Base-by-base conservation (phyloP, 37 sponge, comb jelly and placozoan species). In the Cliona cf. orientalis region DNA sequence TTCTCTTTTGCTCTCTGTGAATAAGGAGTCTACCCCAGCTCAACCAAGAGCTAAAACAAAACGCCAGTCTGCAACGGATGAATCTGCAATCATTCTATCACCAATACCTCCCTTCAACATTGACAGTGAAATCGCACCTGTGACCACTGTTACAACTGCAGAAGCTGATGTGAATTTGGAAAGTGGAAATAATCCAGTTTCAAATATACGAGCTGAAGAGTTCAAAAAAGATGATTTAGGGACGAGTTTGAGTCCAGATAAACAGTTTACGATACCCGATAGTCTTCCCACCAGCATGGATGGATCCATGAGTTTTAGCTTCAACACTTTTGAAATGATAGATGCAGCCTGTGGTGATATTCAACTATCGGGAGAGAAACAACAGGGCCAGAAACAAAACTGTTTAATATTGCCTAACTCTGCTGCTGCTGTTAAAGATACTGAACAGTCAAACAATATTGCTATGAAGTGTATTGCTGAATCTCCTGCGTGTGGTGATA, bases 311-410 rank as follows among this genome's bases (percentile, higher is more conserved):
- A 81, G 66, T 38, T 72, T 81, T 23, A 89, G 79, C 40, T 59
- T 72, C 32, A 38, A 77, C 23, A 71, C 79, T 0, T 69, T 83
- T 33, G 83, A 78, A 2, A 71, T 81, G 69, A 77, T 90, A 29
- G 91, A 90, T 76, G 86, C 80, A 42, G 86, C 43, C 12, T 84
- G 82, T 41, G 17, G 33, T 63, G 76, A 62, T 63, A 28, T 43
- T 41, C 56, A 58, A 39, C 1, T 49, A 49, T 11, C 55, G 14
- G 11, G 55, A 17, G 11, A 19, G 14, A 17, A 49, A 19, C 55
- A 49, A 11, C 55, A 49, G 55, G 11, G 55, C 14, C 11, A 49
- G 11, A 19, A 49, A 17, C 17, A 49, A 11, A 17, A 49, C 55
- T 17, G 17, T 17, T 19, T 49, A 49, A 49, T 49, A 49, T 49